These are phyloP conservation scores for Periparus ater DNA, from an alignment of 2,797 vertebrate species.

Conservation along the genomic window DNA sequence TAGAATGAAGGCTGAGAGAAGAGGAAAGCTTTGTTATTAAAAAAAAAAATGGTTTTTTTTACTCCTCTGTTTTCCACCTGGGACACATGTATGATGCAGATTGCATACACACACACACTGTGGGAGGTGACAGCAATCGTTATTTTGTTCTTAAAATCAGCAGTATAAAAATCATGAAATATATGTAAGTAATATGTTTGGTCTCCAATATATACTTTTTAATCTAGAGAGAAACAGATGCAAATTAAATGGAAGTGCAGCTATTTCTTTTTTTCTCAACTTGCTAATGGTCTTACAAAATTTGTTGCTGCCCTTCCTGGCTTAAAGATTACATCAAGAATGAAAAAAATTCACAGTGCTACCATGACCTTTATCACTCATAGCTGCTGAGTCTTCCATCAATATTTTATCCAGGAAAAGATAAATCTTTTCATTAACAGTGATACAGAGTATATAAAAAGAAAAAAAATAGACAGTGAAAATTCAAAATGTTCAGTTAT, in stretches of 20 bases:
- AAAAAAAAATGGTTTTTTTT: background rate
- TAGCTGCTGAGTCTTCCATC: background rate
- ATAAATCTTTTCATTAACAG: background rate
- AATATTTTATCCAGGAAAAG: background rate
- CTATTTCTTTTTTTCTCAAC: background rate
- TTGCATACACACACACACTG: background rate
- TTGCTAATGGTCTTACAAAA: background rate
- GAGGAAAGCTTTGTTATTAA: background rate
- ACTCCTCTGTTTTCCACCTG: background rate
- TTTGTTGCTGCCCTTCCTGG: background rate
- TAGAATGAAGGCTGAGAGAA: background rate
- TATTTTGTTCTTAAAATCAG: background rate
- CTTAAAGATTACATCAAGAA: background rate
- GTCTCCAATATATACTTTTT: background rate
- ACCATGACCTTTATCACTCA: background rate
- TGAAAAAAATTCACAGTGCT: background rate
- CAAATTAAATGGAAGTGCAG: background rate
- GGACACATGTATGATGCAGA: background rate
- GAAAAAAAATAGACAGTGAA: background rate
- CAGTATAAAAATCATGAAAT: background rate
- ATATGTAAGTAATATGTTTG: background rate
- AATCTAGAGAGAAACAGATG: background rate
- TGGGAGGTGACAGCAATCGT: background rate
- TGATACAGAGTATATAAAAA: background rate
- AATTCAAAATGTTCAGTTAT: background rate